Evolutionary conservation across 1,140 invertebrate genomes (phyloP).

Genomic region (Ectropis grisescens): DNA sequence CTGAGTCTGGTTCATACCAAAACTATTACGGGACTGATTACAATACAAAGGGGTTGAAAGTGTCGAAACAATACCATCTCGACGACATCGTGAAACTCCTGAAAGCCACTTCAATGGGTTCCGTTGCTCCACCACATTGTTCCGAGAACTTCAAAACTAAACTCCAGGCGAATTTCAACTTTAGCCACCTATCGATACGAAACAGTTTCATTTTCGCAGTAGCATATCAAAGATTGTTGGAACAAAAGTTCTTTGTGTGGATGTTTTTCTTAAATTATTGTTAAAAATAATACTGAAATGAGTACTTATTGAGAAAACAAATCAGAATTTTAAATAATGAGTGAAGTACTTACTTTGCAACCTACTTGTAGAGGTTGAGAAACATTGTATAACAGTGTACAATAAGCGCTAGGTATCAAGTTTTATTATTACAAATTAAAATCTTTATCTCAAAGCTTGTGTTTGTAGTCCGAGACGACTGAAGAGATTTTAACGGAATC

Average conservation of each 20-base stretch:
- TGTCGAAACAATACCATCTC: conserved; percentile 37
- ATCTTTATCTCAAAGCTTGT: too few species aligned
- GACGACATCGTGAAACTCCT: conserved; percentile 18
- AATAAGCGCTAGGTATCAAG: too few species aligned
- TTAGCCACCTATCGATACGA: not conserved
- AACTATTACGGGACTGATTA: conserved; percentile 16
- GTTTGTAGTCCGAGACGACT: too few species aligned
- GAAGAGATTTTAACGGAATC: too few species aligned
- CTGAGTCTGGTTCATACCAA: too few species aligned
- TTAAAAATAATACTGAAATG: conserved; percentile 7
- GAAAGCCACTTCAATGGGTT: conserved; percentile 17
- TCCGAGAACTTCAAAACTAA: not conserved
- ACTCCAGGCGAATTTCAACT: not conserved
- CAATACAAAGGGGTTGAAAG: conserved; percentile 31
- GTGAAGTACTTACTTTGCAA: too few species aligned
- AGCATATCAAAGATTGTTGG: not conserved
- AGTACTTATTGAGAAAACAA: too few species aligned
- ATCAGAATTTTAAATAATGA: too few species aligned
- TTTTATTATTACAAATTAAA: too few species aligned
- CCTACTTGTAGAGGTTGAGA: too few species aligned
- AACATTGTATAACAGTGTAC: too few species aligned
- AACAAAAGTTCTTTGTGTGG: conserved; percentile 14
- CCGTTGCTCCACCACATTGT: conserved; percentile 7
- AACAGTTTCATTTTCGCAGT: not conserved
- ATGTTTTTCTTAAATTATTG: conserved; percentile 16